Conservation (phyloP, 2,888 invertebrate species). For the Biston betularia region DNA sequence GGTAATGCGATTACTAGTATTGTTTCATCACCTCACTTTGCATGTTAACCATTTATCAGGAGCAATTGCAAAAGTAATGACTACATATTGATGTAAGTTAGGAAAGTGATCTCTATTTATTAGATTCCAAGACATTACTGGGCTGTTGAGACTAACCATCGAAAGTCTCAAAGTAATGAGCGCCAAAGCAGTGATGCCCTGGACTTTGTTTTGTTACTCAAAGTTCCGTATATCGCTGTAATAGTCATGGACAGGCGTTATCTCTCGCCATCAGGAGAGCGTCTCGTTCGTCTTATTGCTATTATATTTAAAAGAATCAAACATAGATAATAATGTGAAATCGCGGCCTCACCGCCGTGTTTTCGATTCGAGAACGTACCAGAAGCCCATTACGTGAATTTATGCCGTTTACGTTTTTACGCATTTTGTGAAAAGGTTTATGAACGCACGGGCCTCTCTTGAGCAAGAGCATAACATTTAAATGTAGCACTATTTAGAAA, state of each 20-base stretch:
- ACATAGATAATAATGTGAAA: not conserved
- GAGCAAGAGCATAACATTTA: conserved; percentile 1
- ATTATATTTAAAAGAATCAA: no score
- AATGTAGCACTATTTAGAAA: not conserved
- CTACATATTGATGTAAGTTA: not conserved
- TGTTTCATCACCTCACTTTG: conserved; percentile 14
- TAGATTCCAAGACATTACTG: no score
- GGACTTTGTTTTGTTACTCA: no score
- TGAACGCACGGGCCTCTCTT: not conserved
- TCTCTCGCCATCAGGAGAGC: no score
- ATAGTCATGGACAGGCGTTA: no score
- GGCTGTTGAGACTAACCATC: no score
- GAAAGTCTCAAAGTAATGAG: no score
- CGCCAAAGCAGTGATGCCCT: no score
- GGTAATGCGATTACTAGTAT: conserved; percentile 11
- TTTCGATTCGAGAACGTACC: conserved; percentile 3
- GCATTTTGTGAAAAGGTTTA: conserved; percentile 6
- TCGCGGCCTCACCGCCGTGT: not conserved
- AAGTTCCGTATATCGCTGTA: no score
- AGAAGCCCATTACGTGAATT: conserved; percentile 13
- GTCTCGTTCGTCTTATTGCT: no score
- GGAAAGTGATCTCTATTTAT: conserved; percentile 6
- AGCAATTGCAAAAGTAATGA: conserved; percentile 5
- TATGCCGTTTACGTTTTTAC: conserved; percentile 16
- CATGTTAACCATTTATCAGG: conserved; percentile 14